Conservation (phyloP, 2,797 vertebrate genomes). For the Mormyrus proboscirostris region DNA sequence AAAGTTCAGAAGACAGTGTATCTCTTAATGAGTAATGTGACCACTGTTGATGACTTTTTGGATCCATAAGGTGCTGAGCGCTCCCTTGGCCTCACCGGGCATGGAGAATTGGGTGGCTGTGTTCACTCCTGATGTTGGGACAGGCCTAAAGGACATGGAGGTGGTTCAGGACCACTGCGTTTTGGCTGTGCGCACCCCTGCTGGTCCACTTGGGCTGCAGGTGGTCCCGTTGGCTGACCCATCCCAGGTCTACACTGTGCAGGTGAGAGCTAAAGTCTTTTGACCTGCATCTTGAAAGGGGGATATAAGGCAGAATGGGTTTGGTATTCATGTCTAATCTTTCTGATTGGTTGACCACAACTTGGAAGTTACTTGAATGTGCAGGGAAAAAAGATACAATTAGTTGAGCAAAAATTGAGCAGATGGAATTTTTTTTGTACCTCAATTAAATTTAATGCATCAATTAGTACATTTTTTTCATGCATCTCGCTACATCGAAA, state of each 20-base stretch:
- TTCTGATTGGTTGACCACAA: neutral
- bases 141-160: slow-evolving; percentile 79
- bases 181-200: slow-evolving; percentile 61
- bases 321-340: neutral
- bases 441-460: neutral
- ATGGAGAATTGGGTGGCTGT: slow-evolving; percentile 72
- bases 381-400: neutral
- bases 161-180: slow-evolving; percentile 77
- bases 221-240: slow-evolving; percentile 66
- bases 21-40: neutral
- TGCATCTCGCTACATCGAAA: neutral
- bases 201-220: slow-evolving; percentile 61
- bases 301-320: neutral
- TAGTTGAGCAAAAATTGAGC: neutral
- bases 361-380: neutral
- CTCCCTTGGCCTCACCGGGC: slow-evolving; percentile 59
- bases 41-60: neutral
- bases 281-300: neutral
- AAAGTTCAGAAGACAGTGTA: neutral
- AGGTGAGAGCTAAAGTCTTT: slow-evolving; percentile 58
- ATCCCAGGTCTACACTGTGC: slow-evolving; percentile 52
- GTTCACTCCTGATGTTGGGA: slow-evolving; percentile 61
- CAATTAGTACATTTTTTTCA: neutral
- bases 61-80: slow-evolving; percentile 68
- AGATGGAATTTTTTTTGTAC: neutral